These are phyloP conservation scores for Eulemur mongoz DNA, from an alignment of 2,797 vertebrate species.

Conservation along the genomic window DNA sequence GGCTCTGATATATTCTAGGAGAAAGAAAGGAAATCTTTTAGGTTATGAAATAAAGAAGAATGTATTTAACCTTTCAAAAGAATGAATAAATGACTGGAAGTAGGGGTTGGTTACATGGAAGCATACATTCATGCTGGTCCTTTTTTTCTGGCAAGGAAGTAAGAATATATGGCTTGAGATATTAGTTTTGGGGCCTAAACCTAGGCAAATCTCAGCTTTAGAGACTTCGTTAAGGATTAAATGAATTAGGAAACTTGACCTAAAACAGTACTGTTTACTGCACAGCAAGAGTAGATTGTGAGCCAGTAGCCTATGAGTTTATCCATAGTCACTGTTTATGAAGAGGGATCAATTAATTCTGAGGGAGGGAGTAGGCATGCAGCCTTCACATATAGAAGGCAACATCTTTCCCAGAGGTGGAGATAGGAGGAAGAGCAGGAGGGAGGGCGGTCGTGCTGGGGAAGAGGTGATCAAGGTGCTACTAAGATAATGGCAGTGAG, in stretches of 20 bases:
- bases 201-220: slow-evolving; percentile 18
- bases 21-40: slow-evolving; percentile 51
- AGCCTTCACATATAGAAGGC: not conserved
- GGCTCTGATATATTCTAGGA: slow-evolving; percentile 91
- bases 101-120: not conserved
- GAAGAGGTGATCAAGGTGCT: not conserved
- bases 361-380: not conserved
- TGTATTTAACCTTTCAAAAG: slow-evolving; percentile 9
- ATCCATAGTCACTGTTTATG: not conserved
- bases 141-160: not conserved
- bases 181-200: not conserved
- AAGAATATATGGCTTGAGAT: not conserved
- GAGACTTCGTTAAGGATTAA: not conserved
- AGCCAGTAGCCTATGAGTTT: not conserved
- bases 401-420: not conserved
- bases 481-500: not conserved
- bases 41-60: slow-evolving; percentile 58
- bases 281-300: not conserved
- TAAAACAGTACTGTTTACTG: not conserved
- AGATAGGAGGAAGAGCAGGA: not conserved
- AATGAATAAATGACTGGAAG: not conserved
- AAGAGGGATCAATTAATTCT: not conserved
- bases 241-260: not conserved
- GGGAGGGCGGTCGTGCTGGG: accelerated
- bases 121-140: not conserved